Base-by-base conservation (phyloP, 2,113 vertebrate species). In the Gasterosteus nipponicus region DNA sequence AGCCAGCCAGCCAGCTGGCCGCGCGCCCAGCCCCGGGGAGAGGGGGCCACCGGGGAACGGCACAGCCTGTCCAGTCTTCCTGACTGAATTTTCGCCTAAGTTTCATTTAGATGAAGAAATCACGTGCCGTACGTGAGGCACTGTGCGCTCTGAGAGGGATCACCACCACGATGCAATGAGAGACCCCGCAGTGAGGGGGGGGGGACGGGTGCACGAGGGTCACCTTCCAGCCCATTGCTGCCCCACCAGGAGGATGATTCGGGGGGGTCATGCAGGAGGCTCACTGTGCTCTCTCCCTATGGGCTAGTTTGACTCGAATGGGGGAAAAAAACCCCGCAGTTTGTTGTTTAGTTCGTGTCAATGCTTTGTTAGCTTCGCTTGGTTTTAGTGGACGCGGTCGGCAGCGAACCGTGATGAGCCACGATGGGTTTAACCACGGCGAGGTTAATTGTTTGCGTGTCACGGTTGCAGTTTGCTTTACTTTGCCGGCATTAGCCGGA, bases 201-300 rank as follows among this genome's bases (percentile, higher is more conserved):
- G 51, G 65, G 76, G 79, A 79, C 73, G 58, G 82, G 86, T 73
- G 79, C 70, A 68, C 26, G 6, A 75, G 70, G 84, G 86, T 92
- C 90, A 89, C 77, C 80, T 88, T 80, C 79, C 76, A 82, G 69
- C 81, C 77, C 78, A 90, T 92, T 91, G 87, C 81, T n/a, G 91
- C 73, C 65, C 78, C 78, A 77, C 67, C 60, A 80, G 33, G 75
- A 79, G 19, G 49, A 15, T 14, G 26, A 51, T 42, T 11, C 69
- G 22, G 15, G 41, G 18, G 42, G 7, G 63, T 3, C 61, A 64
- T 74, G 64, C 16, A 64, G 64, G 16, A 15, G 5, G 22, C 56
- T 78, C 41, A 56, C 51, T 65, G 5, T 60, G 33, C 26, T 70
- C 44, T 70, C 44, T 69, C 14, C 54, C 38, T 64, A 22, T 57